Evolutionary conservation across 23 tunicate genomes (phyloP).

Genomic region (Clavelina lepadiformis): DNA sequence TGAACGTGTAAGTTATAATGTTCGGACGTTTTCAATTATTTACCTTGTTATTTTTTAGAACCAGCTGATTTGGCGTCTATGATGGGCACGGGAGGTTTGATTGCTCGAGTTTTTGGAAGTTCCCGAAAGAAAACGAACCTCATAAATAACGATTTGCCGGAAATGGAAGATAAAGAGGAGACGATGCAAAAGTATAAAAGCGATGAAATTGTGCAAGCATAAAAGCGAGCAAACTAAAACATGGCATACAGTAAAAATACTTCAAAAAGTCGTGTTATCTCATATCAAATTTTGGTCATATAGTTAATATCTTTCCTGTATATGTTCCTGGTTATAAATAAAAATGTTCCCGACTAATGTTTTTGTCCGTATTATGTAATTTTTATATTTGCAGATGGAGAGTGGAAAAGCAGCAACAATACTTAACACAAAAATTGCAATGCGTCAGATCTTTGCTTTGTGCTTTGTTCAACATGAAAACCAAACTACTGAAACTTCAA

Average conservation of each 20-base stretch:
- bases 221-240: too few species aligned
- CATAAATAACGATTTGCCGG: conserved; percentile 20
- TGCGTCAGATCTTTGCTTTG: conserved; percentile 61
- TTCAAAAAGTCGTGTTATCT: too few species aligned
- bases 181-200: conserved; percentile 34
- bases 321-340: too few species aligned
- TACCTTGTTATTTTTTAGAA: too few species aligned
- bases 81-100: conserved; percentile 1
- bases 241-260: too few species aligned
- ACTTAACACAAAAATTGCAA: conserved; percentile 45
- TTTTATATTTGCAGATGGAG: conserved; percentile 40
- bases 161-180: conserved; percentile 44
- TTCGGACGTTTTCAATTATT: too few species aligned
- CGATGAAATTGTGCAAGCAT: too few species aligned
- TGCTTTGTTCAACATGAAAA: conserved; percentile 67
- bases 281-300: too few species aligned
- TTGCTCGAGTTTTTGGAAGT: conserved; percentile 25
- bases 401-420: conserved; percentile 20
- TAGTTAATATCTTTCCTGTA: too few species aligned
- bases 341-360: too few species aligned
- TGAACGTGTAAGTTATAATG: too few species aligned
- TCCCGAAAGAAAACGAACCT: conserved; percentile 10
- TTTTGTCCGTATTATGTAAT: too few species aligned
- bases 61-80: background rate
- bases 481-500: conserved; percentile 26